These are phyloP conservation scores for Acanthococcus lagerstroemiae DNA, from an alignment of 2,888 invertebrate species.

Conservation along the genomic window DNA sequence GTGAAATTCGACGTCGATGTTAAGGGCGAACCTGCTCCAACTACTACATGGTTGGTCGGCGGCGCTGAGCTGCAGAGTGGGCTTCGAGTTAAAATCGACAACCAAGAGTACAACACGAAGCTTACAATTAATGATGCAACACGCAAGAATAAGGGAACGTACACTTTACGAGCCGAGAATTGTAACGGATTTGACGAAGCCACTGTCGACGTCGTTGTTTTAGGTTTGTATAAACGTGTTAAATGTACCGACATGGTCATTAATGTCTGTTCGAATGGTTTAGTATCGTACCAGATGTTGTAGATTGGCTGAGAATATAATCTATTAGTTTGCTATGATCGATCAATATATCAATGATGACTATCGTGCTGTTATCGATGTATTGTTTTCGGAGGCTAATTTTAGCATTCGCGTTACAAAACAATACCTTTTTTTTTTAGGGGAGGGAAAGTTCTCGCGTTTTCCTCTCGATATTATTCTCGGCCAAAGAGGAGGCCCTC, in stretches of 20 bases:
- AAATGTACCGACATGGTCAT: no score
- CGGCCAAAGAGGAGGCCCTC: no score
- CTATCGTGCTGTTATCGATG: no score
- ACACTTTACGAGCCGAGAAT: conserved; percentile 85
- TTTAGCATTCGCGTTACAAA: no score
- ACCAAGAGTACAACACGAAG: conserved; percentile 85
- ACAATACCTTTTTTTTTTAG: no score
- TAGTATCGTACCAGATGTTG: no score
- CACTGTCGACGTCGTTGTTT: conserved; percentile 78
- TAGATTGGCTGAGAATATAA: no score
- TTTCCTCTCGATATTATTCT: no score
- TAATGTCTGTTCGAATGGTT: no score
- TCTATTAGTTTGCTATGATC: no score
- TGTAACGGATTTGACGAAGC: conserved; percentile 89
- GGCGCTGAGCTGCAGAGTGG: conserved; percentile 57
- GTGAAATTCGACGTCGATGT: conserved; percentile 90
- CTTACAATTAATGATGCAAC: conserved; percentile 67
- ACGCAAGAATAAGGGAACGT: conserved; percentile 79
- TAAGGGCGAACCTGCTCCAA: conserved; percentile 93
- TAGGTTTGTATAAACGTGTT: conserved; percentile 49
- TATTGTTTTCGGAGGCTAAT: no score
- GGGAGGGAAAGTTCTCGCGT: no score
- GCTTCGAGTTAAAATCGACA: conserved; percentile 64
- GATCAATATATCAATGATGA: background rate
- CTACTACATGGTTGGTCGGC: conserved; percentile 67